Evolutionary conservation across 2,888 invertebrate genomes (phyloP).

Genomic region (Heliconius sara): DNA sequence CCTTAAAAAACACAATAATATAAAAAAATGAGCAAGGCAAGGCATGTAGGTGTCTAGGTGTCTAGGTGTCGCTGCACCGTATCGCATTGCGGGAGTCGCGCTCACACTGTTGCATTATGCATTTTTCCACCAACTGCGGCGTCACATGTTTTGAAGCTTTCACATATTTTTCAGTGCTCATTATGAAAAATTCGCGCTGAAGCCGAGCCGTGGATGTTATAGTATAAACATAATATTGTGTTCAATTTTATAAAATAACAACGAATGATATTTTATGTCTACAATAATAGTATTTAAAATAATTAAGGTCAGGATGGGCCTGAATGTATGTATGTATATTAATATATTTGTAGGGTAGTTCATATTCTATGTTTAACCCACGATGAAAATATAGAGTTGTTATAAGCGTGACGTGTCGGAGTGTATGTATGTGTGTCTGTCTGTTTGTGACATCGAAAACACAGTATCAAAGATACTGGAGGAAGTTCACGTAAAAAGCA

Average conservation of each 20-base stretch:
- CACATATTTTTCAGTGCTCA: conserved; percentile 23
- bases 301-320: neutral
- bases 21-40: neutral
- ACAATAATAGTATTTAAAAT: neutral
- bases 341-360: no score
- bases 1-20: neutral
- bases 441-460: no score
- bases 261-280: neutral
- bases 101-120: conserved; percentile 17
- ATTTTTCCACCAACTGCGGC: conserved; percentile 3
- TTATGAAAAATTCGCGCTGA: conserved; percentile 24
- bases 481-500: no score
- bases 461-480: no score
- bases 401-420: no score
- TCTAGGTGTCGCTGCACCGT: neutral
- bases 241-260: neutral
- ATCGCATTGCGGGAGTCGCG: conserved; percentile 20
- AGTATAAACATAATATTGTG: neutral
- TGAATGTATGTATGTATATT: no score
- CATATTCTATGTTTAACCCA: no score
- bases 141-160: conserved; percentile 15
- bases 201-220: neutral
- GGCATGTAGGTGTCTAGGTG: no score
- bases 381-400: no score
- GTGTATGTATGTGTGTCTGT: no score